Evolutionary conservation across 2,797 vertebrate genomes (phyloP).

Genomic region (Myioborus miniatus): DNA sequence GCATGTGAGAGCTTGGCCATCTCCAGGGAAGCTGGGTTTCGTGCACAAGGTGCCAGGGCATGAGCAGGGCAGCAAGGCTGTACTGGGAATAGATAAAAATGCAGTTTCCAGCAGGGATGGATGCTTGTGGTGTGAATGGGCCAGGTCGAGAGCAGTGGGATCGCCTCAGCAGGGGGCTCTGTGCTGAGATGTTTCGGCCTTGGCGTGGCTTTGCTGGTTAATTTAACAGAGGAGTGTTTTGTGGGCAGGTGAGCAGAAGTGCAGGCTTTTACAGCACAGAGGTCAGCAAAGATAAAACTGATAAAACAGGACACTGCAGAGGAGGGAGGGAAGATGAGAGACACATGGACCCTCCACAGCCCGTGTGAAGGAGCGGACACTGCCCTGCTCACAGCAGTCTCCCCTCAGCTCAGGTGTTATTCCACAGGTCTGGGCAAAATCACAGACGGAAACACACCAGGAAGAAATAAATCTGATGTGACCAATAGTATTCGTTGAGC

Average conservation of each 20-base stretch:
- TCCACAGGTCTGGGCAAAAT: background rate
- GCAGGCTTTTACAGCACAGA: background rate
- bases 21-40: background rate
- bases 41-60: background rate
- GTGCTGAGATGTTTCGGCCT: background rate
- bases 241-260: background rate
- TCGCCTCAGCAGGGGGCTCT: background rate
- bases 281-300: background rate
- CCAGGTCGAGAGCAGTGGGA: background rate
- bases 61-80: background rate
- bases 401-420: background rate
- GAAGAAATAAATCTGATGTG: background rate
- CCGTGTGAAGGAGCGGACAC: background rate
- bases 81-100: background rate
- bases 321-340: background rate
- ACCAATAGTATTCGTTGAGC: background rate
- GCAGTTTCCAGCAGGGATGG: background rate
- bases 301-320: background rate
- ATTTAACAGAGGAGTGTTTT: conserved; percentile 1
- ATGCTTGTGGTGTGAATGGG: background rate
- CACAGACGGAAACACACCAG: background rate
- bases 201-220: background rate
- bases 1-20: background rate
- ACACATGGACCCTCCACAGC: background rate
- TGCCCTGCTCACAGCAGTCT: background rate